These are phyloP conservation scores for Drosophila subsilvestris DNA, from an alignment of 2,888 invertebrate genomes.

Conservation along the genomic window DNA sequence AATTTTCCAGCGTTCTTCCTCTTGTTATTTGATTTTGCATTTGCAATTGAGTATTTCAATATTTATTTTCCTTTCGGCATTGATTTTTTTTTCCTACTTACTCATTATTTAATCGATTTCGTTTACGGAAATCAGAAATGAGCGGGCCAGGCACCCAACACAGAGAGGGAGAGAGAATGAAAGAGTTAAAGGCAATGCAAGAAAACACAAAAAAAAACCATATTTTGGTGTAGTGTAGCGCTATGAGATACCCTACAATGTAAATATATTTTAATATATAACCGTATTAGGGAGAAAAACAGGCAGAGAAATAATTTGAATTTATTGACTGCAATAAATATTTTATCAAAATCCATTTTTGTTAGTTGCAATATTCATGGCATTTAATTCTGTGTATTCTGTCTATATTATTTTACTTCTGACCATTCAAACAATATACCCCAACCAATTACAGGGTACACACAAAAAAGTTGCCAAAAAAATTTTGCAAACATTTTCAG, in stretches of 20 bases:
- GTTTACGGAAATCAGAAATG: slow-evolving; percentile 72
- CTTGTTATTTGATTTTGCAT: slow-evolving; percentile 35
- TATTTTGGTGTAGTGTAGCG: slow-evolving; percentile 1
- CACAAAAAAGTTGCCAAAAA: slow-evolving; percentile 33
- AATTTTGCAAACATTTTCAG: slow-evolving; percentile 48
- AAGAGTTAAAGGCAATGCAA: slow-evolving; percentile 32
- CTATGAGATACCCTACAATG: not conserved
- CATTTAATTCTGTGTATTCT: too few species aligned
- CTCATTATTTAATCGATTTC: slow-evolving; percentile 72
- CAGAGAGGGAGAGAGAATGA: slow-evolving; percentile 43
- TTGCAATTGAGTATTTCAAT: slow-evolving; percentile 52
- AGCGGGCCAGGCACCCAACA: slow-evolving; percentile 10
- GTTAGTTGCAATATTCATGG: not conserved
- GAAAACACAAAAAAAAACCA: slow-evolving; percentile 41
- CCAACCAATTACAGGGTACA: not conserved
- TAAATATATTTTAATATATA: not conserved
- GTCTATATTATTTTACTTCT: too few species aligned
- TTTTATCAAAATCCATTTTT: too few species aligned
- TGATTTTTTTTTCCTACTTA: slow-evolving; percentile 40
- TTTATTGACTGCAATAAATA: too few species aligned
- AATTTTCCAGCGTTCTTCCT: slow-evolving; percentile 23
- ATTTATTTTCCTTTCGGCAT: slow-evolving; percentile 52
- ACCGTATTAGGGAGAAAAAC: too few species aligned
- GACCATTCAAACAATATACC: not conserved
- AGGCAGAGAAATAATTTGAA: too few species aligned